These are phyloP conservation scores for Stenodema calcarata DNA, from an alignment of 2,888 invertebrate species.

Conservation along the genomic window DNA sequence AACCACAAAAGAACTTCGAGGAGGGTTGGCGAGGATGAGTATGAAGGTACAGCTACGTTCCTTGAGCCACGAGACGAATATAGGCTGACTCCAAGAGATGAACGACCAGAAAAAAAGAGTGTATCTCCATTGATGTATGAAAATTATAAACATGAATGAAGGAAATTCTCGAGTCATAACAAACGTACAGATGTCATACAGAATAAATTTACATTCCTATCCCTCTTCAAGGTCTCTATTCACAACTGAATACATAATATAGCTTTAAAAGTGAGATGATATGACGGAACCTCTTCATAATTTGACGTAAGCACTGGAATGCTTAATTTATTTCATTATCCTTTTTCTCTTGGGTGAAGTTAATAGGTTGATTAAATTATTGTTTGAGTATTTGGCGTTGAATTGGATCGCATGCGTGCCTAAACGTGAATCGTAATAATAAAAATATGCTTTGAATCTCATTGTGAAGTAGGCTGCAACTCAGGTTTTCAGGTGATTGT, in stretches of 20 bases:
- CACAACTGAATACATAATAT: conserved; percentile 4
- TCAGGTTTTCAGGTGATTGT: no score
- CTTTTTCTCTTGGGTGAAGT: no score
- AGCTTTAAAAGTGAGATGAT: not conserved
- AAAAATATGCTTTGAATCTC: no score
- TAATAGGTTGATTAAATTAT: no score
- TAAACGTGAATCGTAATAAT: no score
- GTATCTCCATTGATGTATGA: conserved; percentile 13
- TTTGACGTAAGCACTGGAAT: not conserved
- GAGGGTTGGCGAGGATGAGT: not conserved
- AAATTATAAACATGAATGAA: conserved; percentile 32
- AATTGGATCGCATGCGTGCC: no score
- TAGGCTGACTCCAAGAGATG: not conserved
- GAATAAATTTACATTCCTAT: conserved; percentile 17
- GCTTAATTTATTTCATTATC: not conserved
- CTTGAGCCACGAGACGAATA: not conserved
- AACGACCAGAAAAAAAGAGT: not conserved
- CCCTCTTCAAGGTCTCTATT: not conserved
- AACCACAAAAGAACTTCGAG: conserved; percentile 4
- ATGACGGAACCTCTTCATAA: not conserved
- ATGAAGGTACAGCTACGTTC: not conserved
- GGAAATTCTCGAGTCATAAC: not conserved
- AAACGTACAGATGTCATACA: conserved; percentile 17
- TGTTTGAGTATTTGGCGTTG: no score
- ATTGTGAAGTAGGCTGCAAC: no score